Evolutionary conservation across 2,888 invertebrate species (phyloP).

Genomic region (Ophion obscuratus): DNA sequence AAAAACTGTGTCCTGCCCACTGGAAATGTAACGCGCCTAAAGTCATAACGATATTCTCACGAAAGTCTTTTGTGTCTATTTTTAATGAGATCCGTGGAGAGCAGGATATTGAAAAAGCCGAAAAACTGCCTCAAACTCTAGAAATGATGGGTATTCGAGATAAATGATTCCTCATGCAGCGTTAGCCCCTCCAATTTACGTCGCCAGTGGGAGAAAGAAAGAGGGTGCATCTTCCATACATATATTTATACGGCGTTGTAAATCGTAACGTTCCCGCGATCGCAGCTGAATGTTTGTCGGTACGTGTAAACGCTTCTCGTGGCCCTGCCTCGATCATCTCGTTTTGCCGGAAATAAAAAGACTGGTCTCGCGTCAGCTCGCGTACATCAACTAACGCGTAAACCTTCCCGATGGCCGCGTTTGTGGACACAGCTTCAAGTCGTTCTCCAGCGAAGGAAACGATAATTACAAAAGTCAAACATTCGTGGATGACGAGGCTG

Average conservation of each 20-base stretch:
- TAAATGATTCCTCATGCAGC: not conserved
- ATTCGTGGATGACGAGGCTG: conserved; percentile 33
- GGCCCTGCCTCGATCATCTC: conserved; percentile 15
- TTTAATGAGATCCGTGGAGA: too few species aligned
- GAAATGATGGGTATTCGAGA: not conserved
- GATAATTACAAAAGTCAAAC: conserved; percentile 52
- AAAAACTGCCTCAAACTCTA: too few species aligned
- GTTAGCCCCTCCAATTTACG: not conserved
- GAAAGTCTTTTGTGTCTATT: too few species aligned
- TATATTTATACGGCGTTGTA: not conserved
- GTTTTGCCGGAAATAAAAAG: conserved; percentile 29
- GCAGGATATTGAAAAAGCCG: too few species aligned
- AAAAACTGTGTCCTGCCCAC: too few species aligned
- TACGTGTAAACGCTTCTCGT: not conserved
- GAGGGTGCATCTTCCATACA: not conserved
- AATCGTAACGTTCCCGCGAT: not conserved
- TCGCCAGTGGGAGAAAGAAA: not conserved
- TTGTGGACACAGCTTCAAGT: conserved; percentile 37
- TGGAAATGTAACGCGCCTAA: too few species aligned
- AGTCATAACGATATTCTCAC: too few species aligned
- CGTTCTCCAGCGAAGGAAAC: conserved; percentile 2
- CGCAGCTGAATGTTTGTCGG: not conserved
- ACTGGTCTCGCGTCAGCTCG: not conserved
- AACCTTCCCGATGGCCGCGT: not conserved
- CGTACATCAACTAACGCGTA: not conserved